Evolutionary conservation across 2,888 invertebrate species (phyloP), one percentile per base, ranked within the genome.

Genomic region (Theretra japonica): DNA sequence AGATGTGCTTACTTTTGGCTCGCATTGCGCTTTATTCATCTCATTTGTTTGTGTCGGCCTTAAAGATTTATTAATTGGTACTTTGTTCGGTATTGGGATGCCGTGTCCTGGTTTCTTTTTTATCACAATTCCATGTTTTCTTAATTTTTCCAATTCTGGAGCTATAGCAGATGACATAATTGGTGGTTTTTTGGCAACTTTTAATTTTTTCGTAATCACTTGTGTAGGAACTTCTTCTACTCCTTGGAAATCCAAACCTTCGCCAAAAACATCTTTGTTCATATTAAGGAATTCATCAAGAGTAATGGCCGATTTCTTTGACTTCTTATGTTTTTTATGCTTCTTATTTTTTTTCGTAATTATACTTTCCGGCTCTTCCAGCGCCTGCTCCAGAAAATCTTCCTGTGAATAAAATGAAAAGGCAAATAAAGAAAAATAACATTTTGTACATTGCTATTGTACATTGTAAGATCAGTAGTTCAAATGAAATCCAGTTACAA

Each of bases 201-300:
- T 91, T n/a, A 88, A 80, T 57, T 88, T 88, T 79, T 92, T 93
- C 50, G 86, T 82, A 56, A 94, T 87, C 59, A 88, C 84, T 76
- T 86, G 88, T 11, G 92, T 90, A 0, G 94, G 94, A n/a, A 94
- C 88, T 85, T 94, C 94, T 80, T 93, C 93, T 74, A 93, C 85
- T 5, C 94, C 94, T 76, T 94, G 91, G 75, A 93, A 87, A 80
- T 94, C 90, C 72, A 94, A 78, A 28, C 87, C 93, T 82, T 94
- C 93, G 48, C 94, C 94, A 82, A 95, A 95, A 2, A 95, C 92
- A 79, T 94, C 94, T 77, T 89, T 88, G 76, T 95, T 94, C 94
- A 94, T 94, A 78, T 89, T 94, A 28, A 95, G 78, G 74, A 95
- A 95, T 75, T 95, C 93, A 78, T 94, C 92, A 19, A 95, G 86